A percentile compares a stretch with the other conserved stretches of the same genome.
phyloP scores from a whole-genome alignment of 1,140 invertebrate species.

The Forficula auricularia region DNA sequence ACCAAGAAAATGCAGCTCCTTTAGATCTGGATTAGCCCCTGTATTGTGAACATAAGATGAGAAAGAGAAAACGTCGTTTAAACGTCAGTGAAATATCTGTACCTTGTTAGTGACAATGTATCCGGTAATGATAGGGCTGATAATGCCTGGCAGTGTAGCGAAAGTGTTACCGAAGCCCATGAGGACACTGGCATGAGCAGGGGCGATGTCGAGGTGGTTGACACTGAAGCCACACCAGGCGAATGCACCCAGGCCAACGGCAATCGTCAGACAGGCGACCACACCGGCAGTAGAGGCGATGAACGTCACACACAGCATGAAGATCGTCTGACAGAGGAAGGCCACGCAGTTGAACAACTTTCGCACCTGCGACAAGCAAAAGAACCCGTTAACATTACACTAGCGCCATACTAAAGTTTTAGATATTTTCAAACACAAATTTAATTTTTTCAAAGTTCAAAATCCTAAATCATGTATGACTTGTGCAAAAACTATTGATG shows the following conservation, averaged over 20 bases:
- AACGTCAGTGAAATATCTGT: too few species aligned
- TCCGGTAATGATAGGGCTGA: constrained; percentile 63
- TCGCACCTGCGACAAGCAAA: constrained; percentile 32
- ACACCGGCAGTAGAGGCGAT: constrained; percentile 41
- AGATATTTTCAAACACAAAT: too few species aligned
- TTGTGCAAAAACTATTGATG: too few species aligned
- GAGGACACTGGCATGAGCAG: constrained; percentile 58
- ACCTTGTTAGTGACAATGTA: constrained; percentile 54
- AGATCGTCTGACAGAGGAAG: constrained; percentile 63
- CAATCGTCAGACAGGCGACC: constrained; percentile 59
- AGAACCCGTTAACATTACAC: too few species aligned
- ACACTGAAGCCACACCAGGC: constrained; percentile 71
- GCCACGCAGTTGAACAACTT: constrained; percentile 60
- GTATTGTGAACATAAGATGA: too few species aligned
- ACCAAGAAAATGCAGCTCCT: too few species aligned
- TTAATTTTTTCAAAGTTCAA: too few species aligned
- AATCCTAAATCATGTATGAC: too few species aligned
- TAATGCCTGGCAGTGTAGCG: constrained; percentile 71
- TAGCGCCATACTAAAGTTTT: too few species aligned
- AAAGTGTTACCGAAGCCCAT: constrained; percentile 81
- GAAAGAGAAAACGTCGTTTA: too few species aligned
- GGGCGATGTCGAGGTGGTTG: constrained; percentile 74
- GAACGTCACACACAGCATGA: constrained; percentile 63
- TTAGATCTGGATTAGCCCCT: too few species aligned
- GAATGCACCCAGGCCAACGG: constrained; percentile 73